Conservation (phyloP, 2,888 invertebrate genomes). For the Julus scandinavius region DNA sequence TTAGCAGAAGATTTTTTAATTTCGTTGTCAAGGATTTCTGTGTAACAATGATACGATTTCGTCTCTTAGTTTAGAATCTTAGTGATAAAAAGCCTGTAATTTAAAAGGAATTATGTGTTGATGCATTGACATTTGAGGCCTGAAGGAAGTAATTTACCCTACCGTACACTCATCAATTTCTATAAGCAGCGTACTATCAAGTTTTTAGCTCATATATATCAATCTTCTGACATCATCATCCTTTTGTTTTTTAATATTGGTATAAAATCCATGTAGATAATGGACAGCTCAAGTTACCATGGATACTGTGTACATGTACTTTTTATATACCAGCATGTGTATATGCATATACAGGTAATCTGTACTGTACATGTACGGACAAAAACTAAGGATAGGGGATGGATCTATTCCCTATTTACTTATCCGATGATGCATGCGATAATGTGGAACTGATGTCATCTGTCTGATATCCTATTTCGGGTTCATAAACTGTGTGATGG, state of each 20-base stretch:
- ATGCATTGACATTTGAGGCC: not conserved
- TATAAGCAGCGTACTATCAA: not conserved
- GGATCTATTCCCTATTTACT: not conserved
- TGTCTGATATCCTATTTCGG: slow-evolving; percentile 7
- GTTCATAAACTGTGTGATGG: not conserved
- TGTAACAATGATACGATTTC: not conserved
- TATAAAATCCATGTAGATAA: not conserved
- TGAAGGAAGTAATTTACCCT: not conserved
- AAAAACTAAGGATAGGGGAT: not conserved
- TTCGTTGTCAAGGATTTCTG: not conserved
- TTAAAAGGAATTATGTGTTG: not conserved
- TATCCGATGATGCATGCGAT: not conserved
- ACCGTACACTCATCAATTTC: not conserved
- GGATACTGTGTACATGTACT: not conserved
- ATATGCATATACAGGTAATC: not conserved
- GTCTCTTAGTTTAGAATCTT: not conserved
- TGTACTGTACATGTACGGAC: not conserved
- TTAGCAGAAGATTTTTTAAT: not conserved
- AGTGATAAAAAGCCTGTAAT: not conserved
- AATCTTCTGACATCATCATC: not conserved
- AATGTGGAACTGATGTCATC: not conserved
- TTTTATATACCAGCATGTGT: not conserved
- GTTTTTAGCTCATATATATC: not conserved
- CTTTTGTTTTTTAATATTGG: not conserved
- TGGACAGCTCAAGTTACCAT: not conserved